Evolutionary conservation across 2,888 invertebrate species (phyloP), one percentile per base, ranked within the genome.

Genomic region (Gisinianus flammeolus): DNA sequence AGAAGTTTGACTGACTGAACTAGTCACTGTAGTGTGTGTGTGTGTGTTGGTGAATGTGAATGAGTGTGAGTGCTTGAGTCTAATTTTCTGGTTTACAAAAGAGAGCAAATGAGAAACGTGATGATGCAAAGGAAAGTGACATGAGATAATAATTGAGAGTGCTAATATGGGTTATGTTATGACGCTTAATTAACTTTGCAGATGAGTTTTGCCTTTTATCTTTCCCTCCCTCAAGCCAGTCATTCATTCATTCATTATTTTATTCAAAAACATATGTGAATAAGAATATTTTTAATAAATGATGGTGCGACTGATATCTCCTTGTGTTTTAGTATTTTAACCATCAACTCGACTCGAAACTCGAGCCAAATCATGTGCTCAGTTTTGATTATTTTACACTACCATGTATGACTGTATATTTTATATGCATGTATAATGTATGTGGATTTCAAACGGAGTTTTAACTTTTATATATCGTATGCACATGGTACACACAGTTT

Each of bases 111-210:
- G 67, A 33, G 22, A 67, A 67, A 31, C 33, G 67, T 67, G 44
- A n/a, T n/a, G 67, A 22, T 2, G 30, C 31, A 62, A 75, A 70
- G 52, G 76, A 76, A 79, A 76, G 77, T 79, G 79, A 79, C 77
- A 74, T 69, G 69, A 70, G 62, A 77, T 70, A 75, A 67, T 79
- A 54, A 77, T 79, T 73, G 62, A 71, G 66, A 77, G 77, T 69
- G 79, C 72, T 77, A 79, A 79, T 79, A 69, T 79, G 76, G 79
- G 73, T 56, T 77, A 79, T 62, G 30, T 22, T 44, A 24, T 68
- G 79, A 72, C 70, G 76, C 31, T 66, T 79, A 77, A 79, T 79
- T 79, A 79, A 79, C 70, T 77, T 64, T 77, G 66, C 74, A 77
- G 68, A 79, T 79, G 74, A 79, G 74, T 68, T 77, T 76, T 16